Base-by-base conservation (phyloP, 2,797 vertebrate species). In the Gymnoscopelus braueri region DNA sequence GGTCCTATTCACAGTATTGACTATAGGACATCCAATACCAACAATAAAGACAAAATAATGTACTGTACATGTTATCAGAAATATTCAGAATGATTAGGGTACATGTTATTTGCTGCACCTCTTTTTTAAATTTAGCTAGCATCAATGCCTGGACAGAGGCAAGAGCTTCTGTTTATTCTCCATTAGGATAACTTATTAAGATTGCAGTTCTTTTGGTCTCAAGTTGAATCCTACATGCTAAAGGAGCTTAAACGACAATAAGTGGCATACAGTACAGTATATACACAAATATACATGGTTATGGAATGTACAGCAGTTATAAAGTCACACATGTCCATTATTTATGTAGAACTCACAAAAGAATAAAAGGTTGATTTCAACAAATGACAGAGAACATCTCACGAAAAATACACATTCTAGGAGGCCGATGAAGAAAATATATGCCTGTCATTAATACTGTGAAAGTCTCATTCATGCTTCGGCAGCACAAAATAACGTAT, bases 371-470 rank as follows among this genome's bases (percentile, higher is more conserved):
- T 47, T 24, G 63, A 76, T 52, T 71, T 4, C 39, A 55, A 15
- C 15, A 49, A 24, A 57, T 52, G 26, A n/a, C 15, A 68, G 58
- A 72, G 53, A 75, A 73, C 14, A 58, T 88, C 70, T 84, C 69
- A 78, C 88, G 78, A 80, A 78, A 60, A 82, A 78, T 60, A 78
- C 53, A 71, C 74, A 72, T 71, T 72, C 56, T 76, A 55, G 56
- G n/a, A 62, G 57, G 65, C 79, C 61, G 55, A 53, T 76, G 61
- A 65, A 50, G 29, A 67, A 67, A 56, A 15, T 12, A 55, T n/a
- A 65, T 53, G 23, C 35, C 3, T 14, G 51, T 58, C 39, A 35
- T 50, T 14, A n/a, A 10, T 26, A 53, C 19, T 14, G 11, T 24
- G 4, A 11, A 14, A 52, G 35, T 39, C 35, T 39, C 35, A 7